These are phyloP conservation scores for Drosophila biarmipes DNA, from an alignment of 1,140 invertebrate genomes.

Conservation along the genomic window DNA sequence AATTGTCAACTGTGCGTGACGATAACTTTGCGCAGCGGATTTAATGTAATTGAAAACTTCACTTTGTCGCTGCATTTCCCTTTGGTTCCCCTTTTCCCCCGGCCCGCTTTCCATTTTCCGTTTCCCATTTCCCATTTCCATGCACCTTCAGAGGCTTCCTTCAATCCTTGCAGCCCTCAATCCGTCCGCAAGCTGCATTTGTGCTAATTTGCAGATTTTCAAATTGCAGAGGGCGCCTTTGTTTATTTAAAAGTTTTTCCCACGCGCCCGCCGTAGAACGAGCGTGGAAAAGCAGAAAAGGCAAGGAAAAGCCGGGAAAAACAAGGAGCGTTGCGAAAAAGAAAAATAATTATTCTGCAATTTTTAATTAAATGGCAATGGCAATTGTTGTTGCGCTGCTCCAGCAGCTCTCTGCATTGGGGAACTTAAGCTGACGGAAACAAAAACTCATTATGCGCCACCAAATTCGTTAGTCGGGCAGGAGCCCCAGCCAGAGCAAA, in stretches of 20 bases:
- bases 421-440: constrained; percentile 79
- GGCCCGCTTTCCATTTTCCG: background rate
- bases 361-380: constrained; percentile 83
- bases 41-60: constrained; percentile 82
- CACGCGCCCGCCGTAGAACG: constrained; percentile 10
- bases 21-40: constrained; percentile 64
- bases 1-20: constrained; percentile 77
- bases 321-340: constrained; percentile 58
- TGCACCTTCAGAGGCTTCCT: constrained; percentile 27
- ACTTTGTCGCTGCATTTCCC: constrained; percentile 50
- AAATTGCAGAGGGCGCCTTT: constrained; percentile 68
- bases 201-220: constrained; percentile 80
- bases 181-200: constrained; percentile 62
- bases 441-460: constrained; percentile 79
- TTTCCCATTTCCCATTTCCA: background rate
- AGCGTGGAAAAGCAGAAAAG: constrained; percentile 30
- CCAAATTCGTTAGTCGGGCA: constrained; percentile 70
- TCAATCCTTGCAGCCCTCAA: constrained; percentile 3
- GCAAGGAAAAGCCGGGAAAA: constrained; percentile 11
- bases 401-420: constrained; percentile 21
- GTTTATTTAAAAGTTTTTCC: constrained; percentile 73
- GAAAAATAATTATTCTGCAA: constrained; percentile 83
- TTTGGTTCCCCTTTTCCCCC: constrained; percentile 32
- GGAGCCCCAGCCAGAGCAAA: constrained; percentile 12
- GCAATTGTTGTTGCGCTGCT: constrained; percentile 63